Evolutionary conservation across 1,140 invertebrate genomes (phyloP).

Genomic region (Choristoneura fumiferana): DNA sequence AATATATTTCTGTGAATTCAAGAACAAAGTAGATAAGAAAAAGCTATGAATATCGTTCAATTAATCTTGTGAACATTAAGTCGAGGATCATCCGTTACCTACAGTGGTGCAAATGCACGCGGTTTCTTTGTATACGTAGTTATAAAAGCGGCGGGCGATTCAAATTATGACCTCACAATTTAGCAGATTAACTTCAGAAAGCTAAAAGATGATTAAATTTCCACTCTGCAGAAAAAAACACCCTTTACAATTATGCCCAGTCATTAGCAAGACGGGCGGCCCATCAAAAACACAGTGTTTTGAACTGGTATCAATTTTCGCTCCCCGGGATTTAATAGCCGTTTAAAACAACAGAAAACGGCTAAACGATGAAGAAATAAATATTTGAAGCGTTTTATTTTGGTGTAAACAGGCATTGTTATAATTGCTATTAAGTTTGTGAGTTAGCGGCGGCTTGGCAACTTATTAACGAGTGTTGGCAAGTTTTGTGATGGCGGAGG

Average conservation of each 20-base stretch:
- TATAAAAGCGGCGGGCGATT: no score
- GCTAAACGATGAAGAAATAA: slow-evolving; percentile 6
- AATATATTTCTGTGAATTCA: no score
- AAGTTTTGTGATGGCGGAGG: not conserved
- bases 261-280: slow-evolving; percentile 10
- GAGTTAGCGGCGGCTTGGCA: not conserved
- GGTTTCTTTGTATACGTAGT: no score
- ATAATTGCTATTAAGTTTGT: slow-evolving; percentile 17
- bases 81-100: no score
- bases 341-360: slow-evolving; percentile 5
- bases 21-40: no score
- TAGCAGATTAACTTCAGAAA: slow-evolving; percentile 5
- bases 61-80: no score
- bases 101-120: no score
- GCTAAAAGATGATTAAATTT: slow-evolving; percentile 16
- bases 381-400: slow-evolving; percentile 9
- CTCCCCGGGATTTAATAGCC: slow-evolving; percentile 13
- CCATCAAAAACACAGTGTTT: slow-evolving; percentile 13
- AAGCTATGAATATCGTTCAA: no score
- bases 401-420: slow-evolving; percentile 14
- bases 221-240: slow-evolving; percentile 12
- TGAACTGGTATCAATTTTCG: slow-evolving; percentile 14
- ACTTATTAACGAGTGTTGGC: slow-evolving; percentile 8
- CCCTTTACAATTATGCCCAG: slow-evolving; percentile 13
- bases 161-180: slow-evolving; percentile 3